Evolutionary conservation across 2,797 vertebrate species (phyloP).

Genomic region (Loriculus beryllinus): DNA sequence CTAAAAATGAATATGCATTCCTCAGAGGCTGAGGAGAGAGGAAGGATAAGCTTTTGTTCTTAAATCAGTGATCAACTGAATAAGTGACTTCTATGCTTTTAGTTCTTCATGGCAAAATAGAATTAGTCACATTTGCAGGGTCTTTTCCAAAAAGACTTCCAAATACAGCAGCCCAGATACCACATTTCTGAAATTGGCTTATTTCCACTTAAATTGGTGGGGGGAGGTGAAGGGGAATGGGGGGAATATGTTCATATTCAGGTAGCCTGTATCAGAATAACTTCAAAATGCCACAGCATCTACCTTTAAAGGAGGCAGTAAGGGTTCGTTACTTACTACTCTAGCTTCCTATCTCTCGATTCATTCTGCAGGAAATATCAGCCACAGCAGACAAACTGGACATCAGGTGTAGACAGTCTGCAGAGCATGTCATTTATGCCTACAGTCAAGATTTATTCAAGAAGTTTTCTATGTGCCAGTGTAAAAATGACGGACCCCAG

Average conservation of each 20-base stretch:
- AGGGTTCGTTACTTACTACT: background rate
- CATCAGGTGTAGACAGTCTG: background rate
- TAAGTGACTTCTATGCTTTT: background rate
- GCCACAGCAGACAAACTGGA: background rate
- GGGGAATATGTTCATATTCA: background rate
- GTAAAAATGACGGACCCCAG: background rate
- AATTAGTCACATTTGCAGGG: background rate
- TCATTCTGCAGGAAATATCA: background rate
- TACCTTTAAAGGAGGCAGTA: background rate
- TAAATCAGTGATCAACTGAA: background rate
- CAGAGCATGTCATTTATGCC: background rate
- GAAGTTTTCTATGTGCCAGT: background rate
- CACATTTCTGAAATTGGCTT: background rate
- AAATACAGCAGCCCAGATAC: background rate
- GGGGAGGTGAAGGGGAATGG: background rate
- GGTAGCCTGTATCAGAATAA: background rate
- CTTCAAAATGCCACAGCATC: background rate
- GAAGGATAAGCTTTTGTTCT: background rate
- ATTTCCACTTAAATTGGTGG: background rate
- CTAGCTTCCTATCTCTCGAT: background rate
- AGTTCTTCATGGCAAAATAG: background rate
- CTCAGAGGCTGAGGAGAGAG: background rate
- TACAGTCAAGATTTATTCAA: constrained; percentile 1
- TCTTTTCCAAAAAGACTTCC: background rate
- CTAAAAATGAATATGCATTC: background rate